Conservation (phyloP, 2,888 invertebrate species). For the Leptinotarsa tumamoca region DNA sequence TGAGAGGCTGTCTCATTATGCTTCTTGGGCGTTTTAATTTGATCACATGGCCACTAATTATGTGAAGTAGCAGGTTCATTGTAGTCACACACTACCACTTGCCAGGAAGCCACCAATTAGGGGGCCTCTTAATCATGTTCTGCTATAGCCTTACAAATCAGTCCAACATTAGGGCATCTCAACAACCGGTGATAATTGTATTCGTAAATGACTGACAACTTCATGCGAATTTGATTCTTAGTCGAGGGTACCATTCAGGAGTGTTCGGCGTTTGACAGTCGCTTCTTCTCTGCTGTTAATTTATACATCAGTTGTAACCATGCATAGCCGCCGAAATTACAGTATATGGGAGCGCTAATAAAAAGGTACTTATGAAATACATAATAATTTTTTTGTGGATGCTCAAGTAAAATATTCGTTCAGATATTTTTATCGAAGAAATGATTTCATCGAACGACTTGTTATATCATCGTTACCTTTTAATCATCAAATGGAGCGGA, state of each 20-base stretch:
- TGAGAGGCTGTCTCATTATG: constrained; percentile 23
- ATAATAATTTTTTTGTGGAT: neutral
- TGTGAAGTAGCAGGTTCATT: constrained; percentile 50
- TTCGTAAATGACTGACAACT: neutral
- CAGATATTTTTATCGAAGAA: too few relatives aligned
- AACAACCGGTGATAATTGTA: constrained; percentile 21
- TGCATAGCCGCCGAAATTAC: constrained; percentile 1
- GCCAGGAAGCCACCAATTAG: constrained; percentile 63
- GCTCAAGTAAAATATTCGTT: too few relatives aligned
- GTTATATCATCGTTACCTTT: too few relatives aligned
- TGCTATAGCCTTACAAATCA: constrained; percentile 54
- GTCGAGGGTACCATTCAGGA: neutral
- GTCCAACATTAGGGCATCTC: constrained; percentile 45
- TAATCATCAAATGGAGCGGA: too few relatives aligned
- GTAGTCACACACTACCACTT: constrained; percentile 50
- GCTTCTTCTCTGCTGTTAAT: neutral
- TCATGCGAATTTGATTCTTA: constrained; percentile 3
- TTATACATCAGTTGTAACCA: neutral
- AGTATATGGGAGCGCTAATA: neutral
- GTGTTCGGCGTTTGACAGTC: neutral
- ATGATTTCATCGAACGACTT: too few relatives aligned
- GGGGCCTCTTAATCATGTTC: constrained; percentile 57
- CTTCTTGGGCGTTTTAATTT: constrained; percentile 36
- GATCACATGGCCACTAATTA: constrained; percentile 47
- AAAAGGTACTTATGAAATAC: neutral